A percentile compares a stretch with the other conserved stretches of the same genome.
phyloP scores from a whole-genome alignment of 1,140 invertebrate genomes.

The Platorchestia sp. region DNA sequence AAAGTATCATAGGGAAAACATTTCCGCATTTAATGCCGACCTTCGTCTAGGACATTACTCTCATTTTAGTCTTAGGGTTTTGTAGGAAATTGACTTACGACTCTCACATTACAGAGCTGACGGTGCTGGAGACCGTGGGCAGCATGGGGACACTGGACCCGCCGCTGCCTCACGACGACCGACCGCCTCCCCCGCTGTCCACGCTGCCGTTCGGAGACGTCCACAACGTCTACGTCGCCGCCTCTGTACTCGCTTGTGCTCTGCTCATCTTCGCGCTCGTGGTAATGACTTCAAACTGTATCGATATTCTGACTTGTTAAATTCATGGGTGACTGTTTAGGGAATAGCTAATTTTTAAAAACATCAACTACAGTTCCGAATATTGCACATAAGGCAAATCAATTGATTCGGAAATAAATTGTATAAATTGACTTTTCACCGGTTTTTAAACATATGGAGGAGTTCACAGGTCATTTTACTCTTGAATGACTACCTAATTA shows the following conservation, averaged over 20 bases:
- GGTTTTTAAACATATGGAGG: no score
- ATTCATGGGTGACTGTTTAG: background rate
- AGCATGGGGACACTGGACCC: slow-evolving; percentile 37
- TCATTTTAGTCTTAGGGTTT: no score
- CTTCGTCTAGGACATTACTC: no score
- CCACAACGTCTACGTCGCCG: slow-evolving; percentile 42
- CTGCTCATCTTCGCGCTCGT: slow-evolving; percentile 31
- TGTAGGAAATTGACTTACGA: background rate
- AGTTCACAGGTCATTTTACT: no score
- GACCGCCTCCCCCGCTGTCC: slow-evolving; percentile 2
- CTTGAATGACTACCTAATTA: no score
- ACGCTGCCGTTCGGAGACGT: slow-evolving; percentile 34
- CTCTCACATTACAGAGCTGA: background rate
- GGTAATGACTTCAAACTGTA: background rate
- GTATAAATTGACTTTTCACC: no score
- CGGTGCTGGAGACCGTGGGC: slow-evolving; percentile 40
- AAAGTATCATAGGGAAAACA: no score
- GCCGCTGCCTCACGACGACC: slow-evolving; percentile 13
- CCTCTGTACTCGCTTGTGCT: background rate
- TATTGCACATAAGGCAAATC: no score
- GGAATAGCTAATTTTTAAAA: background rate
- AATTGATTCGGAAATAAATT: no score
- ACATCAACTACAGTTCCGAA: background rate
- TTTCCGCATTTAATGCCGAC: no score
- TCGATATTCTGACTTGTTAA: background rate